A percentile compares a stretch with the other conserved stretches of the same genome.
Conservation (phyloP, 37 sponge, comb jelly and placozoan species). For the Bolinopsis microptera region DNA sequence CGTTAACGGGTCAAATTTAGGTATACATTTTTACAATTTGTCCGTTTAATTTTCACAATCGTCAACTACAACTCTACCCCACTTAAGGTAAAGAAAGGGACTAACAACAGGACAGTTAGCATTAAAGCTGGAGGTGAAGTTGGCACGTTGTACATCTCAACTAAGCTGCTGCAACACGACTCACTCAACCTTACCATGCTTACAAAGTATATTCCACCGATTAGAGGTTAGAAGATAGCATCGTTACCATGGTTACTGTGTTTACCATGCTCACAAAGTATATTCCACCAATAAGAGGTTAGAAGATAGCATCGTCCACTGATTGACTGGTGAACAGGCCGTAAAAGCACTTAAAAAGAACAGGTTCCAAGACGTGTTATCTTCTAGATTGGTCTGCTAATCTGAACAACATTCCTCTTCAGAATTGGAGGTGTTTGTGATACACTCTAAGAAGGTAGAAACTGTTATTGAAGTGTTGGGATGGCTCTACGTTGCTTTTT, state of each 20-base stretch:
- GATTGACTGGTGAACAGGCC: too few species aligned
- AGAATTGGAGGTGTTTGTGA: slow-evolving; percentile 69
- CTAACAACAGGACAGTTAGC: background rate
- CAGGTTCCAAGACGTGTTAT: too few species aligned
- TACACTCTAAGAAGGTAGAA: slow-evolving; percentile 73
- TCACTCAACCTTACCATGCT: background rate
- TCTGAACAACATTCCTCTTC: too few species aligned
- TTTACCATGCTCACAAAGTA: background rate
- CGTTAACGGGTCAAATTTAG: too few species aligned
- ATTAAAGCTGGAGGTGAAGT: background rate
- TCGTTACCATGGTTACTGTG: too few species aligned
- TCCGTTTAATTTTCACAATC: too few species aligned
- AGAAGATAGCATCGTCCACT: too few species aligned
- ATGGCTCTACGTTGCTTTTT: slow-evolving; percentile 89
- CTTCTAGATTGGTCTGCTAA: too few species aligned
- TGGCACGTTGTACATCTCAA: background rate
- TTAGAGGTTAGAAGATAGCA: too few species aligned
- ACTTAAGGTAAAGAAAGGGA: background rate
- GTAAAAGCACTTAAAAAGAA: too few species aligned
- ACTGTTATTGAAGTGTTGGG: slow-evolving; percentile 78
- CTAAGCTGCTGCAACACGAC: background rate
- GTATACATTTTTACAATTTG: too few species aligned
- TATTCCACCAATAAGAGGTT: too few species aligned
- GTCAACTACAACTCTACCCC: background rate
- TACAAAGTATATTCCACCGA: background rate